A percentile compares a stretch with the other conserved stretches of the same genome.
phyloP scores from a whole-genome alignment of 2,888 invertebrate species.

The Copidosoma aretas region DNA sequence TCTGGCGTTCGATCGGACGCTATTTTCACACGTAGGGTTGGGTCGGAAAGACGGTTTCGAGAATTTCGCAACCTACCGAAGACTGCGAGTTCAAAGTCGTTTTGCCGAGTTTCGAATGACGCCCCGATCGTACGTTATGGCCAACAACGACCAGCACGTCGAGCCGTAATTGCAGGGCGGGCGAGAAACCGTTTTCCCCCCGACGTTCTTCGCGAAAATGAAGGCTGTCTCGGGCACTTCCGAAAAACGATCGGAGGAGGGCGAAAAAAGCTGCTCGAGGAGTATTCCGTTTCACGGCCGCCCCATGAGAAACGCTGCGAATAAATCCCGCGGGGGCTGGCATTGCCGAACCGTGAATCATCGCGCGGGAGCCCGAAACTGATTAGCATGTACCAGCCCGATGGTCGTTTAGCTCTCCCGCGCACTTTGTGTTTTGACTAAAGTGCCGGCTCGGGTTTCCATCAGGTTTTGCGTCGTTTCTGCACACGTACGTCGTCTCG shows the following conservation, averaged over 20 bases:
- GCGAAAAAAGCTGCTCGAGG: background rate
- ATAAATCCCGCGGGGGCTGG: no score
- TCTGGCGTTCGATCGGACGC: no score
- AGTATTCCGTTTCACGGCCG: background rate
- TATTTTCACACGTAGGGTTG: no score
- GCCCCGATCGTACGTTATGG: background rate
- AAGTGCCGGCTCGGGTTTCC: no score
- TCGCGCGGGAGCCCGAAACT: conserved; percentile 34
- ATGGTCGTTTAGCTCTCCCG: conserved; percentile 36
- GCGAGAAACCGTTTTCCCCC: background rate
- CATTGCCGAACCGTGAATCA: conserved; percentile 34
- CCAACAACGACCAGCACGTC: background rate
- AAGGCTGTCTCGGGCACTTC: background rate
- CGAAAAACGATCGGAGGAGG: background rate
- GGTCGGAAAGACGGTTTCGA: no score
- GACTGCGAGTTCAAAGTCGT: no score
- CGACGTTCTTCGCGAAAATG: background rate
- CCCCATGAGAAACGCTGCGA: no score
- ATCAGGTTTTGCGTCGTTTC: no score
- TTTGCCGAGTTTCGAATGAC: no score
- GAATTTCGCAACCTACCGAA: no score
- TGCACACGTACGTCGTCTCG: background rate
- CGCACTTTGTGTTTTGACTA: no score
- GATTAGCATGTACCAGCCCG: conserved; percentile 38
- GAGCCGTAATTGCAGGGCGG: background rate